A percentile compares a stretch with the other conserved stretches of the same genome.
phyloP scores from a whole-genome alignment of 1,140 invertebrate species.

The Papilio machaon region DNA sequence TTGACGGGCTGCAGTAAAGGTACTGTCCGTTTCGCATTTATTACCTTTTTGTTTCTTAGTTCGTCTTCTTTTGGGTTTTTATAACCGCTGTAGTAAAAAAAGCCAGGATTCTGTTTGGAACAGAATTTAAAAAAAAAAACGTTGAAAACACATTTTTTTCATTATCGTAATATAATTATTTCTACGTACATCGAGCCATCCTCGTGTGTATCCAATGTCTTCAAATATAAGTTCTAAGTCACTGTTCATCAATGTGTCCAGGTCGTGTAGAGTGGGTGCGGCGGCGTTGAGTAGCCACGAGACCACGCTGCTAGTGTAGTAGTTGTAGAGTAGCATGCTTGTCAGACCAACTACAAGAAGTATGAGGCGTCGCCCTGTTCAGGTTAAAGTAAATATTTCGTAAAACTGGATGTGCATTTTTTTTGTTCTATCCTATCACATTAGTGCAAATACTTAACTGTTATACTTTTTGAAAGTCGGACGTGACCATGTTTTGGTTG shows the following conservation, averaged over 20 bases:
- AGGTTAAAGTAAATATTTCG: not conserved
- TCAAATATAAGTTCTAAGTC: conserved; percentile 75
- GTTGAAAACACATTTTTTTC: not conserved
- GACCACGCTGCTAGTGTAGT: conserved; percentile 80
- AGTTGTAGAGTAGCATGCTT: conserved; percentile 78
- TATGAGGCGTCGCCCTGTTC: conserved; percentile 61
- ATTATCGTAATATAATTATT: not conserved
- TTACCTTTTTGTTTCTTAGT: conserved; percentile 71
- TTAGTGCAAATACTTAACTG: no score
- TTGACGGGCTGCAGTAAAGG: conserved; percentile 56
- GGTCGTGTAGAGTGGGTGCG: conserved; percentile 58
- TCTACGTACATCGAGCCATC: conserved; percentile 69
- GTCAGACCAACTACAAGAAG: conserved; percentile 68
- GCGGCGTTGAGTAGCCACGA: conserved; percentile 76
- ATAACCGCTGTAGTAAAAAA: conserved; percentile 70
- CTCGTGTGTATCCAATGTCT: conserved; percentile 75
- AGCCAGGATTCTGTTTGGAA: conserved; percentile 64
- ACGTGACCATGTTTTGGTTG: no score
- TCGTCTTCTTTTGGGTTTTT: conserved; percentile 71
- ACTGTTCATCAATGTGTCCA: conserved; percentile 69
- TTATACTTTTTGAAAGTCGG: no score
- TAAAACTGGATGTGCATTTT: not conserved
- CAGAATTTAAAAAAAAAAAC: not conserved
- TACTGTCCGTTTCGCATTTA: conserved; percentile 55
- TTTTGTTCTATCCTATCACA: no score